Evolutionary conservation across 2,797 vertebrate genomes (phyloP).

Genomic region (Coreius guichenoti): DNA sequence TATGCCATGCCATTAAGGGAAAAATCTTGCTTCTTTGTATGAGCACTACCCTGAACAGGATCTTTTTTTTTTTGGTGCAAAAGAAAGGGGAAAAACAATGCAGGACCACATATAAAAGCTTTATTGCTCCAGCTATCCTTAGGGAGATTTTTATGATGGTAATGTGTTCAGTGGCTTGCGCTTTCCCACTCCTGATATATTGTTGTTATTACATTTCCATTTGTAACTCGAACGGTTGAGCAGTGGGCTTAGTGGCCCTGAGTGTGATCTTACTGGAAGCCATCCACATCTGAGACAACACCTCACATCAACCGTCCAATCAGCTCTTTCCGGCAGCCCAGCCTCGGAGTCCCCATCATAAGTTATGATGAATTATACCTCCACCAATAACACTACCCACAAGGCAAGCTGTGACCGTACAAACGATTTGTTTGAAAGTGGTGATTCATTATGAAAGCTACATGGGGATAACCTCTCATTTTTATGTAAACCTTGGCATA

Average conservation of each 20-base stretch:
- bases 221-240: constrained; percentile 41
- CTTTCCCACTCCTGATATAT: constrained; percentile 46
- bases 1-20: background rate
- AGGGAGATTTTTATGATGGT: constrained; percentile 47
- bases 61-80: constrained; percentile 1
- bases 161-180: constrained; percentile 44
- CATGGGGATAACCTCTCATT: constrained; percentile 14
- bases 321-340: constrained; percentile 11
- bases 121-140: constrained; percentile 48
- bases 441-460: constrained; percentile 21
- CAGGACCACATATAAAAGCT: constrained; percentile 34
- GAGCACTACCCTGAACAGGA: background rate
- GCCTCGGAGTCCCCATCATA: constrained; percentile 25
- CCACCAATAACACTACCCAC: constrained; percentile 33
- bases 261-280: constrained; percentile 40
- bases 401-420: constrained; percentile 16
- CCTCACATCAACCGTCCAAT: constrained; percentile 44
- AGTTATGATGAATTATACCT: constrained; percentile 52
- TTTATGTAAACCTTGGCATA: constrained; percentile 12
- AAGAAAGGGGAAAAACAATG: background rate
- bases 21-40: background rate
- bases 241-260: constrained; percentile 29
- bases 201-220: constrained; percentile 60
- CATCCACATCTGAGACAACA: background rate
- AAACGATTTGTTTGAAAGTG: background rate